These are phyloP conservation scores for Sinotaia quadrata DNA, from an alignment of 2,888 invertebrate genomes.

Conservation along the genomic window DNA sequence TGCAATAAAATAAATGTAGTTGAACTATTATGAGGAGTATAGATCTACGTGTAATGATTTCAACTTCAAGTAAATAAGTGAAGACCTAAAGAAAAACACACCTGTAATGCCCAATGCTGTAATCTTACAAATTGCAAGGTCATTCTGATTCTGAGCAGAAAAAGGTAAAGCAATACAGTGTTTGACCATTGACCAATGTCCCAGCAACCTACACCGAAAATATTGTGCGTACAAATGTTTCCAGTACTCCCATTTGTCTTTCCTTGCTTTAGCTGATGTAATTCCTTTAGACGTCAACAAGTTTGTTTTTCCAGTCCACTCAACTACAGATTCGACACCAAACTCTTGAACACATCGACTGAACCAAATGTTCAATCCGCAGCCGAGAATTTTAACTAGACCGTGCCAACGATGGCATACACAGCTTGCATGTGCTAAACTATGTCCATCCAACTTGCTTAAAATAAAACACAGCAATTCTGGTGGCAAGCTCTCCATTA, in stretches of 20 bases:
- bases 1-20: too few relatives aligned
- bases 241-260: constrained; percentile 27
- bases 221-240: constrained; percentile 17
- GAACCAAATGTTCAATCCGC: constrained; percentile 27
- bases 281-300: not conserved
- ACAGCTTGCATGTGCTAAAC: constrained; percentile 33
- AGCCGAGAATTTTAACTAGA: constrained; percentile 15
- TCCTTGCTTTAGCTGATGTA: not conserved
- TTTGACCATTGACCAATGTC: not conserved
- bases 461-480: constrained; percentile 31
- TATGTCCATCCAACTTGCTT: constrained; percentile 34
- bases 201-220: not conserved
- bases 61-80: too few relatives aligned
- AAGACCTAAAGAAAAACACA: not conserved
- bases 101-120: not conserved
- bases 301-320: constrained; percentile 19
- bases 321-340: constrained; percentile 17
- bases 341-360: constrained; percentile 26
- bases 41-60: too few relatives aligned
- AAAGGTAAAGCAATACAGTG: not conserved
- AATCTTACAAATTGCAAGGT: too few relatives aligned
- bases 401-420: constrained; percentile 30
- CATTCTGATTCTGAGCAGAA: not conserved
- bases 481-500: constrained; percentile 17
- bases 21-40: too few relatives aligned